phyloP scores from a whole-genome alignment of 1,140 invertebrate species.

The Drosophila parvula region DNA sequence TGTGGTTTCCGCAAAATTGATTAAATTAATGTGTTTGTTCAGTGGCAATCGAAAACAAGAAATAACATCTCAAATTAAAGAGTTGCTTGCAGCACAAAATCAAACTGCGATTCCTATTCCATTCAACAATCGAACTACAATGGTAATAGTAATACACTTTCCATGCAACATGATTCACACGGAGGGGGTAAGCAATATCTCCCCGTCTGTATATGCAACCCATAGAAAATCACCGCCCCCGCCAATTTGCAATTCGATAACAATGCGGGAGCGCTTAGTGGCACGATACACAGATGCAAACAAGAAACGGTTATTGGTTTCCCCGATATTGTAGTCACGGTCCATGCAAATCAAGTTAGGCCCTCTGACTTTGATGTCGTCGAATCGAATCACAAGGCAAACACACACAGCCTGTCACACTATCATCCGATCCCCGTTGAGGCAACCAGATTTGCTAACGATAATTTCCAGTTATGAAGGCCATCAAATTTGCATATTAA shows the following conservation, averaged over 20 bases:
- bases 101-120: slow-evolving; percentile 43
- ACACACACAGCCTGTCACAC: slow-evolving; percentile 35
- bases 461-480: slow-evolving; percentile 65
- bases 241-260: slow-evolving; percentile 54
- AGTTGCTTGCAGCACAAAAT: slow-evolving; percentile 3
- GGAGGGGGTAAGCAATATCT: no score
- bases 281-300: slow-evolving; percentile 26
- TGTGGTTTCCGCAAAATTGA: not conserved
- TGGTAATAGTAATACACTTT: slow-evolving; percentile 51
- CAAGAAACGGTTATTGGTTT: slow-evolving; percentile 32
- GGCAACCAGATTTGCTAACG: slow-evolving; percentile 72
- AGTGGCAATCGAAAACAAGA: slow-evolving; percentile 1
- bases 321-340: slow-evolving; percentile 9
- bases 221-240: not conserved
- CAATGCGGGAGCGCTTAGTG: slow-evolving; percentile 52
- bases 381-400: slow-evolving; percentile 63
- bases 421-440: slow-evolving; percentile 55
- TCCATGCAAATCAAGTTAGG: slow-evolving; percentile 69
- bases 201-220: not conserved
- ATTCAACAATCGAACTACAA: slow-evolving; percentile 60
- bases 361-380: slow-evolving; percentile 55
- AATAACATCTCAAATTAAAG: not conserved
- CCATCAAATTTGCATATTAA: slow-evolving; percentile 54
- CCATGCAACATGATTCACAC: slow-evolving; percentile 15
- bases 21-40: slow-evolving; percentile 7